phyloP scores from a whole-genome alignment of 1,140 invertebrate species.

The Ericerus pela region DNA sequence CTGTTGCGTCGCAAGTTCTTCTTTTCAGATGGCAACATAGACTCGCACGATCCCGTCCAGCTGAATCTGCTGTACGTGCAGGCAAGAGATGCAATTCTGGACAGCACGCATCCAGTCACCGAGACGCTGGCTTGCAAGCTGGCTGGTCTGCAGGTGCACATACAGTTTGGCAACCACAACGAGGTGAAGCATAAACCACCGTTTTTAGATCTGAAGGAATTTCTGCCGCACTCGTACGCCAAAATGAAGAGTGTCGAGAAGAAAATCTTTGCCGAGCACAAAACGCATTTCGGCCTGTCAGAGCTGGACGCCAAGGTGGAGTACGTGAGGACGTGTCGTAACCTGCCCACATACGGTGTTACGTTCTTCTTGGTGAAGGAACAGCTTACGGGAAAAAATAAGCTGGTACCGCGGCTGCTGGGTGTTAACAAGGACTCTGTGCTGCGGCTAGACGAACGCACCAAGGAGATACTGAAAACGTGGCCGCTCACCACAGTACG shows the following conservation, averaged over 20 bases:
- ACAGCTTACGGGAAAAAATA: slow-evolving; percentile 94
- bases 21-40: slow-evolving; percentile 97
- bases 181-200: slow-evolving; percentile 85
- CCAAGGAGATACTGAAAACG: slow-evolving; percentile 84
- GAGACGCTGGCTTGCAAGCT: slow-evolving; percentile 90
- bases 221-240: slow-evolving; percentile 84
- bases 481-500: slow-evolving; percentile 94
- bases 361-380: slow-evolving; percentile 99
- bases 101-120: slow-evolving; percentile 94
- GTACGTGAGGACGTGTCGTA: slow-evolving; percentile 85
- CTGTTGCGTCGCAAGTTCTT: slow-evolving; percentile 87
- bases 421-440: slow-evolving; percentile 97
- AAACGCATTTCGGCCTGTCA: slow-evolving; percentile 55
- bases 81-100: slow-evolving; percentile 87
- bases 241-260: slow-evolving; percentile 93
- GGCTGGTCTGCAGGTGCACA: slow-evolving; percentile 93
- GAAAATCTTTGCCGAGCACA: slow-evolving; percentile 83
- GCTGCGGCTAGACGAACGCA: slow-evolving; percentile 86
- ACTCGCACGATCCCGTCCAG: slow-evolving; percentile 92
- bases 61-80: slow-evolving; percentile 90
- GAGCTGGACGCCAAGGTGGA: slow-evolving; percentile 91
- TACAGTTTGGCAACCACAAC: slow-evolving; percentile 90
- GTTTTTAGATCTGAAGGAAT: slow-evolving; percentile 81
- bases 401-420: slow-evolving; percentile 85
- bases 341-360: slow-evolving; percentile 91